Percentiles rank a stretch among this genome's conserved stretches.
phyloP scores from a whole-genome alignment of 2,113 vertebrate species.

The Apus apus region DNA sequence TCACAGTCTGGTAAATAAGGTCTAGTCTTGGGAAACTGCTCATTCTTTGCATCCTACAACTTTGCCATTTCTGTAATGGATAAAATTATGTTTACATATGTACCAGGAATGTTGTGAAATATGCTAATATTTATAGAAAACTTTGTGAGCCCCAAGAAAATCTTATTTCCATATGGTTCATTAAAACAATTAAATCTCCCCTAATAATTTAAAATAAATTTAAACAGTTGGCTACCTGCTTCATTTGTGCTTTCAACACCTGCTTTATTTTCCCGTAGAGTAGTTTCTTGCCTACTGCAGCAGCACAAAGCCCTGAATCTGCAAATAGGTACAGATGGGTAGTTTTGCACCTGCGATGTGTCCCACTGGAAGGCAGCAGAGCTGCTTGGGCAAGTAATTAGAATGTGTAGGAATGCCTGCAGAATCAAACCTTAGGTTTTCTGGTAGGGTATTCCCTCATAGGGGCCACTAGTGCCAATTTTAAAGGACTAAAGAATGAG shows the following conservation, averaged over 20 bases:
- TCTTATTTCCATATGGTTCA: background rate
- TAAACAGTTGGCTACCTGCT: background rate
- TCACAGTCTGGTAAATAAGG: background rate
- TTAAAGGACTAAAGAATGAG: conserved; percentile 19
- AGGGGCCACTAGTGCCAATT: background rate
- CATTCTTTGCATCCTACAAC: background rate
- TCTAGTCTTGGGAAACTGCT: background rate
- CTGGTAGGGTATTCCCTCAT: background rate
- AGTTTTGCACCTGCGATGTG: background rate
- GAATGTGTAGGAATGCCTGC: background rate
- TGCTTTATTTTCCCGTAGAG: background rate
- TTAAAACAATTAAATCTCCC: background rate
- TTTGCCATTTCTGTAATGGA: background rate
- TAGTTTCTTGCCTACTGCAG: background rate
- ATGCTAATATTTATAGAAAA: background rate
- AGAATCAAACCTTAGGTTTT: background rate
- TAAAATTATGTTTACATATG: background rate
- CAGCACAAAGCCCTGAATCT: conserved; percentile 20
- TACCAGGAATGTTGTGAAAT: background rate
- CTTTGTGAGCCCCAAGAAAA: background rate
- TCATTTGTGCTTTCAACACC: background rate
- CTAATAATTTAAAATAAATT: background rate
- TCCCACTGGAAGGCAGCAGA: background rate
- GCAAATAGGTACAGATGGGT: background rate
- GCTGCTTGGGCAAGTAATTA: conserved; percentile 20